phyloP scores from a whole-genome alignment of 2,888 invertebrate genomes.

The Erpobdella octoculata region DNA sequence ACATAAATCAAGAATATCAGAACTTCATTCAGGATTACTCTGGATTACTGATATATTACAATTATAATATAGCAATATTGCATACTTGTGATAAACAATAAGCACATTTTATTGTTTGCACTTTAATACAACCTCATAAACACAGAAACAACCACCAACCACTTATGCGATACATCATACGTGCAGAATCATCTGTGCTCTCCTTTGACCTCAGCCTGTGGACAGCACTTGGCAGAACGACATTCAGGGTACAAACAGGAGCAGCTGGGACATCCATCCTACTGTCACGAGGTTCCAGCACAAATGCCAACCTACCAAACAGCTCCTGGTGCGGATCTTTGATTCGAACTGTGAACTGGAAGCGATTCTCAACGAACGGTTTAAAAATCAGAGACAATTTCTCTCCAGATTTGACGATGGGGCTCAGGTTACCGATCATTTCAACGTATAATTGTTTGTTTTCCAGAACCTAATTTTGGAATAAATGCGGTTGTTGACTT shows the following conservation, averaged over 20 bases:
- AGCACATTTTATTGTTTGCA: too few relatives aligned
- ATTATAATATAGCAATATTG: neutral
- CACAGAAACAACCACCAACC: constrained; percentile 18
- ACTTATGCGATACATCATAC: constrained; percentile 18
- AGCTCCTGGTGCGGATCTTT: constrained; percentile 73
- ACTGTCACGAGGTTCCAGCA: constrained; percentile 83
- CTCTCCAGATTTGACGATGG: constrained; percentile 88
- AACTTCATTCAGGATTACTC: too few relatives aligned
- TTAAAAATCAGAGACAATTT: constrained; percentile 89
- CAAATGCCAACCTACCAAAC: constrained; percentile 86
- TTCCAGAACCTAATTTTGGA: constrained; percentile 69
- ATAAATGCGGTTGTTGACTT: neutral
- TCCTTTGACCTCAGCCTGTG: constrained; percentile 24
- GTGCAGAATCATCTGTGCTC: constrained; percentile 24
- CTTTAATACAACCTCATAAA: too few relatives aligned
- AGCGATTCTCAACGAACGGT: constrained; percentile 86
- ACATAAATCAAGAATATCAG: too few relatives aligned
- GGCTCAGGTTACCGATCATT: constrained; percentile 91
- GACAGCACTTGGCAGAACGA: constrained; percentile 68
- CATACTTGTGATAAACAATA: too few relatives aligned
- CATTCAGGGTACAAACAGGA: constrained; percentile 73
- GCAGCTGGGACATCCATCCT: constrained; percentile 74
- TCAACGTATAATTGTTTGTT: constrained; percentile 89
- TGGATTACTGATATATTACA: neutral
- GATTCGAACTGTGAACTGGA: constrained; percentile 88